Evolutionary conservation across 2,888 invertebrate genomes (phyloP), one percentile per base, ranked within the genome.

Genomic region (Schizotus pectinicornis): DNA sequence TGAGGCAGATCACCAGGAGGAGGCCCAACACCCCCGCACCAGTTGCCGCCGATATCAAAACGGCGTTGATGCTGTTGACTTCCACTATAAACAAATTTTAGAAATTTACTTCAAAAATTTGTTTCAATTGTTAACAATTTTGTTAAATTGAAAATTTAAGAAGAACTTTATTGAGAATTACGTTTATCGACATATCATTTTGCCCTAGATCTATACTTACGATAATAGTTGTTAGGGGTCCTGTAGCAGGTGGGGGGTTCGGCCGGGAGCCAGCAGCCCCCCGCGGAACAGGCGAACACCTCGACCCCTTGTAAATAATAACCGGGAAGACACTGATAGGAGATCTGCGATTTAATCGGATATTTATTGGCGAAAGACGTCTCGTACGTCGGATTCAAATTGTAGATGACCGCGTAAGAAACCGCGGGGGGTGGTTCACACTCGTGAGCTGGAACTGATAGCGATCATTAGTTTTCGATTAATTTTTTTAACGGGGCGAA

Each of bases 241-340:
- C 52, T 46, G 35, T 52, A 60, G 56, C 79, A 79, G 13, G 67
- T 68, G 9, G 79, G 80, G 31, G 74, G 74, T 3, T 69, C 67
- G 1, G 55, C 14, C 1, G 76, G 75, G 1, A 74, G 72, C 81
- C 81, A 81, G 59, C 81, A 81, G 3, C 81, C 81, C 12, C 73
- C 73, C 8, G 67, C 52, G 22, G 75, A 67, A 67, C 81, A 81
- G 8, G 75, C 73, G 32, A 80, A 62, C 8, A 77, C 67, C 11
- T 74, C 71, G 53, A 71, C 74, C 2, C 81, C 81, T 42, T 75
- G 71, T 49, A 80, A 64, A 36, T 75, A 72, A 62, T 76, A 81
- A 5, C 80, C 80, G n/a, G 78, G 73, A 36, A 74, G 64, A 67
- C 81, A 81, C 45, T 76, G 73, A 63, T 80, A 81, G 6, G 74